Evolutionary conservation across 2,113 vertebrate genomes (phyloP), one percentile per base, ranked within the genome.

Genomic region (Thinocorus orbignyianus): DNA sequence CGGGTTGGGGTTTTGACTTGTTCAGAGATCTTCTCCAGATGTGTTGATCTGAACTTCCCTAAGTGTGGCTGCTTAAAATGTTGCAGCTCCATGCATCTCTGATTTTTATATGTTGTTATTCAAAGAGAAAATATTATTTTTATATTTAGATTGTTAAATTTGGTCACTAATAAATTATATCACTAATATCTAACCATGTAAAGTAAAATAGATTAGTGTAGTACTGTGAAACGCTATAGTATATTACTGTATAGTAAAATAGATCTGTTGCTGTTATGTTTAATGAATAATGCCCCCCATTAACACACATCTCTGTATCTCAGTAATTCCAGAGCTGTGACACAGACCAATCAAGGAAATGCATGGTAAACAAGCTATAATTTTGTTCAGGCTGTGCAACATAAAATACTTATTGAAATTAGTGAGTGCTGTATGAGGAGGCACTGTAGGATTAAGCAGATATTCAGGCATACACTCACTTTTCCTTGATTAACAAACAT

Each of bases 261-360:
- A 78, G 90, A 84, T 78, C 37, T 20, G 33, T 70, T 86, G 52
- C 6, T 0, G 1, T 64, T 86, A 46, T 31, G 10, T 92, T 81
- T 86, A 84, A 81, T 74, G 26, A 90, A 33, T 74, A 93, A 35
- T 78, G 86, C 60, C 90, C 35, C 33, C 35, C 42, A 74, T 60
- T 88, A 94, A 83, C 30, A 55, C 44, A 69, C 24, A 44, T 17
- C 20, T 90, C 46, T 79, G 24, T 10, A 2, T 93, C 88, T 92
- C 64, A 74, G 44, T 72, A 84, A 78, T 81, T 88, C 57, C 57
- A 65, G 48, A 83, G 44, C 65, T 91, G 17, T 76, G 72, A 65
- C 48, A 93, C 35, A 94, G 80, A 69, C 65, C 72, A 83, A 68
- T 78, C 72, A 90, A 92, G 76, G 79, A 74, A 95, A 84, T 44